Evolutionary conservation across 2,888 invertebrate genomes (phyloP), one percentile per base, ranked within the genome.

Genomic region (Eupithecia subumbrata): DNA sequence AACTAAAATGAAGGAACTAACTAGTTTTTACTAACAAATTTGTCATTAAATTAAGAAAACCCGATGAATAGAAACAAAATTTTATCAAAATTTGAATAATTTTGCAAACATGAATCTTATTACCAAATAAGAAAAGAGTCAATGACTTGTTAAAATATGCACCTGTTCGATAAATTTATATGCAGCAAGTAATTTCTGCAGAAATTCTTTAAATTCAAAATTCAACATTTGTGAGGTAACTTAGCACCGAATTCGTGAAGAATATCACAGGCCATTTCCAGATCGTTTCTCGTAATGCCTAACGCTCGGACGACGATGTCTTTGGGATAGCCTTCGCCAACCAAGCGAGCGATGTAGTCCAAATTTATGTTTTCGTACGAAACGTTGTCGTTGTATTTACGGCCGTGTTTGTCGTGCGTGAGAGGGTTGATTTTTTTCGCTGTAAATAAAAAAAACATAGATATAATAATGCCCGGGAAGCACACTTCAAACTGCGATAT

Each of bases 251-350:
- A 98, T 89, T 98, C 98, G 89, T 98, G 97, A 82, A 98, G 94
- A 87, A 98, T 98, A 90, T 99, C 98, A 93, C 98, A 97, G 69
- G 99, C 99, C 98, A 99, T 99, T 89, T 98, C 98, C 73, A 99
- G 96, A 91, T 99, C 98, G 93, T 99, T 99, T 76, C 98, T 96
- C 1, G 98, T 98, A 85, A 99, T 98, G 78, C 98, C 98, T 83
- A 99, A 95, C 7, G 99, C 99, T 82, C 98, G 96, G 70, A 98
- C 97, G 5, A 98, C 99, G 69, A 98, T 97, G 87, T 98, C 98
- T 85, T 98, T 97, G 1, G 98, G 97, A 88, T 98, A 99, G 0
- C 99, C 99, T 86, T 98, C 98, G 75, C 96, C 97, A 69, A 98
- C 98, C 78, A 99, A 95, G 80, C 97, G 96, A 30, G 98, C 97